A percentile compares a stretch with the other conserved stretches of the same genome.
phyloP scores from a whole-genome alignment of 2,113 vertebrate genomes.

The Callospermophilus lateralis region DNA sequence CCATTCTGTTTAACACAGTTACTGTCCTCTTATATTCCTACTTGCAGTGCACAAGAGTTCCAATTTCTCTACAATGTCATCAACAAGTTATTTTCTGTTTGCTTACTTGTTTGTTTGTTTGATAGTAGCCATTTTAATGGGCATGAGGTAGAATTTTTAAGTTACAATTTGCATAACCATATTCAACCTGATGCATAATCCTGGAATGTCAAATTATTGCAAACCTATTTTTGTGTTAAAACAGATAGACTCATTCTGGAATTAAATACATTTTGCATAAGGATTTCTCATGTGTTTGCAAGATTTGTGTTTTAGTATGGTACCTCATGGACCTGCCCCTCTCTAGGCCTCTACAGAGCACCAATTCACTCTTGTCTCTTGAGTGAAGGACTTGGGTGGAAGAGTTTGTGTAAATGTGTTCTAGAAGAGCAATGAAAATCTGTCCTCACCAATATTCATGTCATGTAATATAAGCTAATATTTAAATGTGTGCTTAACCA shows the following conservation, averaged over 20 bases:
- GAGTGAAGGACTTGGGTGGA: background rate
- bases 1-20: background rate
- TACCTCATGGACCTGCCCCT: background rate
- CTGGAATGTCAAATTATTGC: background rate
- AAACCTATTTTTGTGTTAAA: constrained; percentile 1
- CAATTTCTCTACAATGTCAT: background rate
- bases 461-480: background rate
- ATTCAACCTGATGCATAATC: background rate
- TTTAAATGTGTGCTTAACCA: background rate
- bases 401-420: background rate
- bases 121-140: background rate
- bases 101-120: background rate
- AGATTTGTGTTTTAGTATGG: background rate
- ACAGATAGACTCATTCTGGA: background rate
- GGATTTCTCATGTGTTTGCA: background rate
- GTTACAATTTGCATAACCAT: background rate
- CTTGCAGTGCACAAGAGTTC: background rate
- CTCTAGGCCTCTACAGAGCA: background rate
- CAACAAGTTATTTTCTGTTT: background rate
- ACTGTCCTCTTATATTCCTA: background rate
- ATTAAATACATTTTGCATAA: constrained; percentile 14
- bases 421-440: background rate
- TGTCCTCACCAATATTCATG: background rate
- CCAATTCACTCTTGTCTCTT: background rate
- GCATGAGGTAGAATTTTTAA: background rate